phyloP scores from a whole-genome alignment of 2,888 invertebrate genomes.

The Brassicogethes aeneus region DNA sequence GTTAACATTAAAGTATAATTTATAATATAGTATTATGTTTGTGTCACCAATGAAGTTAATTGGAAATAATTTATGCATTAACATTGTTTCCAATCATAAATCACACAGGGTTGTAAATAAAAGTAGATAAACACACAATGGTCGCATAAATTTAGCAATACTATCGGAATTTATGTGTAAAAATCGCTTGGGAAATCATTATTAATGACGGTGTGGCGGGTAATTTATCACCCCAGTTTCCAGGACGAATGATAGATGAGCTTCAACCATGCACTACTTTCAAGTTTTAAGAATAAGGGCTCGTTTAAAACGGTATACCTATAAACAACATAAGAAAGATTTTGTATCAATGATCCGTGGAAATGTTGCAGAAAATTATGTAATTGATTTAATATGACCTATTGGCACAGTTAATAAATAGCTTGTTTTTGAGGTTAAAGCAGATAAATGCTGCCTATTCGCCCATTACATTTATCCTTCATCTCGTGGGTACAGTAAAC shows the following conservation, averaged over 20 bases:
- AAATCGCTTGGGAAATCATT: slow-evolving; percentile 34
- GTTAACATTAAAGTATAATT: neutral
- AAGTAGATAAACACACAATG: slow-evolving; percentile 28
- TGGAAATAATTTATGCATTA: slow-evolving; percentile 7
- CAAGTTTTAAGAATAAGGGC: slow-evolving; percentile 11
- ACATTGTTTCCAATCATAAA: slow-evolving; percentile 10
- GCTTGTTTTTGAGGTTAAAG: slow-evolving; percentile 8
- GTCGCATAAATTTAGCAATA: slow-evolving; percentile 26
- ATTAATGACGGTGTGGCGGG: slow-evolving; percentile 29
- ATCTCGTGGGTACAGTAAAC: slow-evolving; percentile 31
- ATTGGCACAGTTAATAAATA: too few relatives aligned
- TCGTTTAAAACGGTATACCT: neutral
- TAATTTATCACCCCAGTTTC: slow-evolving; percentile 30
- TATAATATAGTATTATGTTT: slow-evolving; percentile 3
- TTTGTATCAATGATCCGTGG: too few relatives aligned
- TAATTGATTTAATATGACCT: too few relatives aligned
- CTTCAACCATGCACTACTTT: slow-evolving; percentile 20
- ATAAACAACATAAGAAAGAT: too few relatives aligned
- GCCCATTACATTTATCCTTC: slow-evolving; percentile 37
- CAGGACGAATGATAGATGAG: slow-evolving; percentile 29
- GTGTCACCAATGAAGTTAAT: slow-evolving; percentile 8
- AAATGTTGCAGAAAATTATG: too few relatives aligned
- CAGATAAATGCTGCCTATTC: slow-evolving; percentile 32
- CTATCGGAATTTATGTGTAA: slow-evolving; percentile 26
- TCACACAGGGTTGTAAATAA: slow-evolving; percentile 15